Evolutionary conservation across 1,140 invertebrate species (phyloP).

Genomic region (Mactra quadrangularis): DNA sequence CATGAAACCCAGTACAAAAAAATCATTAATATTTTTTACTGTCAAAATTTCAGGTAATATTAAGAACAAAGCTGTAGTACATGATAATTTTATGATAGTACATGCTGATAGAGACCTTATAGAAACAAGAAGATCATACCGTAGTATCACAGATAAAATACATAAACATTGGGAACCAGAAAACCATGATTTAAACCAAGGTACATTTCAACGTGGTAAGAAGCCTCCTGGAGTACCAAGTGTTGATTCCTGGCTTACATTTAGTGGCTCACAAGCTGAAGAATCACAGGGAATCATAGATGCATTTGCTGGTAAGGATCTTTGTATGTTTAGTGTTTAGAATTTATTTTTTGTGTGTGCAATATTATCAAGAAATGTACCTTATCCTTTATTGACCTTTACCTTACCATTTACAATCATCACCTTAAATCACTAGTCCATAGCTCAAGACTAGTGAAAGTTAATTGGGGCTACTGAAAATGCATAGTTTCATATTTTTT

Average conservation of each 20-base stretch:
- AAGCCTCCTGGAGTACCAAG: slow-evolving; percentile 68
- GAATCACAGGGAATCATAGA: slow-evolving; percentile 74
- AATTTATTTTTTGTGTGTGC: too few relatives aligned
- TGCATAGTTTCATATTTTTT: too few relatives aligned
- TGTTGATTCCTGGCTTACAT: slow-evolving; percentile 78
- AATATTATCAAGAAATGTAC: too few relatives aligned
- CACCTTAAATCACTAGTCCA: too few relatives aligned
- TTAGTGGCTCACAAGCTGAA: slow-evolving; percentile 73
- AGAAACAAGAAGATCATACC: slow-evolving; percentile 66
- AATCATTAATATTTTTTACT: too few relatives aligned
- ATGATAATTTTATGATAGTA: slow-evolving; percentile 55
- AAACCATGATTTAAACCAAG: slow-evolving; percentile 72
- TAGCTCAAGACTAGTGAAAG: too few relatives aligned
- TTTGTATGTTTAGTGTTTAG: too few relatives aligned
- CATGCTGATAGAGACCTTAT: slow-evolving; percentile 64
- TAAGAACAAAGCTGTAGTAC: slow-evolving; percentile 9
- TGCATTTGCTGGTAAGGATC: slow-evolving; percentile 78
- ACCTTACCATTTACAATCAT: too few relatives aligned
- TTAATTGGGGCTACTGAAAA: too few relatives aligned
- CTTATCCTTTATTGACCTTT: too few relatives aligned
- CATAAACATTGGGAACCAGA: slow-evolving; percentile 75
- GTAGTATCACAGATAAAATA: slow-evolving; percentile 73
- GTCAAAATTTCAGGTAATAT: slow-evolving; percentile 20
- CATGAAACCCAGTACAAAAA: too few relatives aligned
- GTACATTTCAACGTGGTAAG: slow-evolving; percentile 76